Base-by-base conservation (phyloP, 1,140 invertebrate species). In the Drosophila leontia region DNA sequence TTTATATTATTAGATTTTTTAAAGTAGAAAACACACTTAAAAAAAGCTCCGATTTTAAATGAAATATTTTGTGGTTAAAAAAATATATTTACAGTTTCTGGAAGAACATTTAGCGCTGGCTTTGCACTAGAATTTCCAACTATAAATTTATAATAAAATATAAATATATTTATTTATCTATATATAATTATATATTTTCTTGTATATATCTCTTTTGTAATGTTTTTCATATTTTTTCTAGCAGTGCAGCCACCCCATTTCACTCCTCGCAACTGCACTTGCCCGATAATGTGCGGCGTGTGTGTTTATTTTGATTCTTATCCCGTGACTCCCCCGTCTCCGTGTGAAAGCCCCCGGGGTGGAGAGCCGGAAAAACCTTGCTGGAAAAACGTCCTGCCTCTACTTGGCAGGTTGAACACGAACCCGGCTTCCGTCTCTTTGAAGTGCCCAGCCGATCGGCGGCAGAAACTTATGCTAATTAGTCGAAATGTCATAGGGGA, bases 251-350 rank as follows among this genome's bases (percentile, higher is more conserved):
- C 69, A 57, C 69, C 53, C 68, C 53, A n/a, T 42, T 19, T 13
- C 35, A 29, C 19, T 17, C n/a, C 19, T 17, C n/a, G 51, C 44
- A 13, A 64, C 84, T 88, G 85, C 85, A 88, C 85, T 90, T 90
- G 82, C 72, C 84, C 72, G 84, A 87, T 88, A 87, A 88, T 90
- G 80, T 78, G 84, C 44, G 59, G 47, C 72, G 72, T 84, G 85
- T 87, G 84, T 88, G 84, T 88, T 87, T 87, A 88, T 87, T 87
- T 68, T 87, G 77, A 85, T 86, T 86, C 71, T 44, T 69, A 70
- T 62, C 78, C 58, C 69, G 63, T 41, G 60, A 58, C 63, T 42
- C 37, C 42, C 12, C 15, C 45, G 23, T 23, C 62, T 29, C 34
- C 56, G 35, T 29, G 29, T 23, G 50, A 67, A 48, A 15, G 23